These are phyloP conservation scores for Microcebus tavaratra DNA, from an alignment of 2,113 vertebrate genomes.

Conservation along the genomic window DNA sequence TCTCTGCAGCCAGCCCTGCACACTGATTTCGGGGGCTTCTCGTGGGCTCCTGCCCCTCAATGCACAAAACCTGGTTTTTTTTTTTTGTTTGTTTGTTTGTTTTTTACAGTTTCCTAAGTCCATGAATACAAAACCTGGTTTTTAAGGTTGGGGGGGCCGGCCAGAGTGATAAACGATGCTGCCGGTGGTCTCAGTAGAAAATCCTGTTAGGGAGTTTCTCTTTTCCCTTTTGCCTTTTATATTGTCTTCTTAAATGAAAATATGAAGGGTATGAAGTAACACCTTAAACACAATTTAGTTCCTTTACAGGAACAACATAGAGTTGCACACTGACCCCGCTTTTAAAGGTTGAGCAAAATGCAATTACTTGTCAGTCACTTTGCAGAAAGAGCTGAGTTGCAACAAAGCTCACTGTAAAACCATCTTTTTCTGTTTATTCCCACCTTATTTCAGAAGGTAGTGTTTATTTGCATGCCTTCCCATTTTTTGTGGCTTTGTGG, in stretches of 20 bases:
- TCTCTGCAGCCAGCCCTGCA: neutral
- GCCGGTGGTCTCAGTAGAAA: accelerated
- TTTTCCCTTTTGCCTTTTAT: neutral
- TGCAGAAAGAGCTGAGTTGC: neutral
- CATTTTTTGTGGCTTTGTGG: accelerated
- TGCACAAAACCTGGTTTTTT: neutral
- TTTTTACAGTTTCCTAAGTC: no score
- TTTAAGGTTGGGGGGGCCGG: accelerated
- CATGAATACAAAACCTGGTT: neutral
- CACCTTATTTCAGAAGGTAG: neutral
- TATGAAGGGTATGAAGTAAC: accelerated
- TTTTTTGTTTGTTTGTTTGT: no score
- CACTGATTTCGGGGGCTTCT: neutral
- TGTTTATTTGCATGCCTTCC: neutral
- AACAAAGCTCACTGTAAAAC: neutral
- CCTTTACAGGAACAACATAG: accelerated
- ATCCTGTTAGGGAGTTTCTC: neutral
- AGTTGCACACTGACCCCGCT: accelerated
- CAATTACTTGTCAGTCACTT: neutral
- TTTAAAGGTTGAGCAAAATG: neutral
- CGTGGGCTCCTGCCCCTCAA: accelerated
- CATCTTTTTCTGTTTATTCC: neutral
- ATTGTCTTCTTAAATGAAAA: neutral
- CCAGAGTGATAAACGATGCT: accelerated
- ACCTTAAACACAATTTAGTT: neutral